These are phyloP conservation scores for Trematocara unimaculatum DNA, from an alignment of 2,113 vertebrate genomes.

Conservation along the genomic window DNA sequence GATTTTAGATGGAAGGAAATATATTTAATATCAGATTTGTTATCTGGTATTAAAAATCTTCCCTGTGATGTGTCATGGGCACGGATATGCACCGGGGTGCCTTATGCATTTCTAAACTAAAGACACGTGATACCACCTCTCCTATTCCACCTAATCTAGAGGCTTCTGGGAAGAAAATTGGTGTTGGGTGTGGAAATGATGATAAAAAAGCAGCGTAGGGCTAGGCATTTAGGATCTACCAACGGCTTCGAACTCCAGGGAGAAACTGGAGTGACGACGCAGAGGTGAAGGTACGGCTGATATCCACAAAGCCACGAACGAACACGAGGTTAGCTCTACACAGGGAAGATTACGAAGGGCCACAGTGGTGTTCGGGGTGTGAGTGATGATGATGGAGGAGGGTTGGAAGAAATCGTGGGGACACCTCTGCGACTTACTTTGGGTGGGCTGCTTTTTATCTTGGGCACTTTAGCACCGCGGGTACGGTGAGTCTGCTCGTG, in stretches of 20 bases:
- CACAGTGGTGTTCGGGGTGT: slow-evolving; percentile 52
- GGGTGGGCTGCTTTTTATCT: slow-evolving; percentile 90
- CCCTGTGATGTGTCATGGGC: not conserved
- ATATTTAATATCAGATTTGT: not conserved
- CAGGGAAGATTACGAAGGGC: slow-evolving; percentile 5
- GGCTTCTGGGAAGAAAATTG: not conserved
- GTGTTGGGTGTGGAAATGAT: not conserved
- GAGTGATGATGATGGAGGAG: slow-evolving; percentile 53
- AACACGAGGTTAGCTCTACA: slow-evolving; percentile 11
- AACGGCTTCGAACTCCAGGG: not conserved
- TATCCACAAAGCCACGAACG: not conserved
- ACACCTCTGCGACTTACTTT: slow-evolving; percentile 91
- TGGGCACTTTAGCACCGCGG: slow-evolving; percentile 88
- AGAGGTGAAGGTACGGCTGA: not conserved
- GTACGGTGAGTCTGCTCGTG: slow-evolving; percentile 90
- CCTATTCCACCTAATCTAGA: not conserved
- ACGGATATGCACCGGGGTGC: not conserved
- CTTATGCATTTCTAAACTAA: not conserved
- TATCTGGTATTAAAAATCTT: fast-evolving
- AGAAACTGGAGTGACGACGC: not conserved
- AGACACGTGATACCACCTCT: slow-evolving; percentile 35
- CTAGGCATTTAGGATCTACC: slow-evolving; percentile 29
- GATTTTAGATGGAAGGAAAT: not conserved
- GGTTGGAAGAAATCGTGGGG: slow-evolving; percentile 66
- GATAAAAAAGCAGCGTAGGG: not conserved